Evolutionary conservation across 1,140 invertebrate genomes (phyloP).

Genomic region (Oppia nitens): DNA sequence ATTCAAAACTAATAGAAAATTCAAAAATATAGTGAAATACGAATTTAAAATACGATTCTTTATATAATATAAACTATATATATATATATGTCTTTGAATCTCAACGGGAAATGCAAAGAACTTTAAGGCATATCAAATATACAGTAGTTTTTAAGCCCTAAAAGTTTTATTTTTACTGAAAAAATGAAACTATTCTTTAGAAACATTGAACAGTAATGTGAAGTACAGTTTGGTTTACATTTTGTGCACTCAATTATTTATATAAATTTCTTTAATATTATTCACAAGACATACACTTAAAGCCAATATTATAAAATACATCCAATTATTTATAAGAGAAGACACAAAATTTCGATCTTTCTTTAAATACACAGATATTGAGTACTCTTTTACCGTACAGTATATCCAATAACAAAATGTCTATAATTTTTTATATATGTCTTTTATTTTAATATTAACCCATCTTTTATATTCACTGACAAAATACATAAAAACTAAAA

Average conservation of each 20-base stretch:
- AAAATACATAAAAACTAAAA: background rate
- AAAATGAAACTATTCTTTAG: too few relatives aligned
- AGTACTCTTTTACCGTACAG: too few relatives aligned
- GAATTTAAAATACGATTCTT: too few relatives aligned
- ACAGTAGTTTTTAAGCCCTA: background rate
- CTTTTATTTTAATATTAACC: background rate
- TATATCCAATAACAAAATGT: too few relatives aligned
- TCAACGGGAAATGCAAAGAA: background rate
- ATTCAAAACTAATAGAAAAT: too few relatives aligned
- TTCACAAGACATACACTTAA: background rate
- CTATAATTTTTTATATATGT: background rate
- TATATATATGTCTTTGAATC: background rate
- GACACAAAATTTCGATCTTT: background rate
- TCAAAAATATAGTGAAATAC: too few relatives aligned
- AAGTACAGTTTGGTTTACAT: too few relatives aligned
- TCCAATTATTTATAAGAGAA: background rate
- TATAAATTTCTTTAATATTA: background rate
- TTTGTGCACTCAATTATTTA: background rate
- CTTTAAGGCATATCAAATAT: background rate
- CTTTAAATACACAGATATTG: too few relatives aligned
- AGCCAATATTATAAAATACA: too few relatives aligned
- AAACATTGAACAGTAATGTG: too few relatives aligned
- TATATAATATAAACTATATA: too few relatives aligned
- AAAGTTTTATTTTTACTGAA: too few relatives aligned
- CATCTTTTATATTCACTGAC: background rate